Percentiles rank a stretch among this genome's conserved stretches.
Evolutionary conservation across 2,113 vertebrate genomes (phyloP).

Genomic region (Sylvietta virens): DNA sequence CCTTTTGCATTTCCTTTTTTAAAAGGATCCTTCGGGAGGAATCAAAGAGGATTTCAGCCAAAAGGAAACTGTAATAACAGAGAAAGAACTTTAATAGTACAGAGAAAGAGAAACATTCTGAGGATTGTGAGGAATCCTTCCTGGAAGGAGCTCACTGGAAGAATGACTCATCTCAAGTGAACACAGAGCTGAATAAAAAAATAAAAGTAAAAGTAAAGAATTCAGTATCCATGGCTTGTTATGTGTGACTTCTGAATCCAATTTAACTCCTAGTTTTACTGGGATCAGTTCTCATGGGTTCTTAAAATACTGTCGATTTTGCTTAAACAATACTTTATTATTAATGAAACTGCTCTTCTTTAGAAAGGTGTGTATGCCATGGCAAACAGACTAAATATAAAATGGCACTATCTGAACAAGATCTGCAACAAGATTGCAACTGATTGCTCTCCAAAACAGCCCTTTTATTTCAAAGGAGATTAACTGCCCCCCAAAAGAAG

Average conservation of each 20-base stretch:
- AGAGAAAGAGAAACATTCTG: not conserved
- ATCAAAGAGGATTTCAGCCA: not conserved
- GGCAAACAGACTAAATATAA: not conserved
- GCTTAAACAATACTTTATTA: not conserved
- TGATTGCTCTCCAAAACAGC: not conserved
- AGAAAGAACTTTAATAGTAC: constrained; percentile 39
- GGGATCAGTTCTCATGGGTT: not conserved
- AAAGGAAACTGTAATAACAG: not conserved
- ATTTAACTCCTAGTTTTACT: not conserved
- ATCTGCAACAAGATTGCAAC: not conserved
- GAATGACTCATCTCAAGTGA: not conserved
- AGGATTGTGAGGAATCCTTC: not conserved
- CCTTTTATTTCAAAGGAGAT: not conserved
- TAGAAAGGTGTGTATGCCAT: not conserved
- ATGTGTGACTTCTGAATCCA: not conserved
- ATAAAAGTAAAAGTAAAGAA: not conserved
- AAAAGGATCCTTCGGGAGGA: not conserved
- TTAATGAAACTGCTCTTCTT: not conserved
- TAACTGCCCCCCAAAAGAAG: not conserved
- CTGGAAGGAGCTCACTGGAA: not conserved
- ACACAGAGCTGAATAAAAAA: not conserved
- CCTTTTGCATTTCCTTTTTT: not conserved
- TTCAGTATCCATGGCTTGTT: not conserved
- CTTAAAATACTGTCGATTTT: not conserved
- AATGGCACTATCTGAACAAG: not conserved